A percentile compares a stretch with the other conserved stretches of the same genome.
These are phyloP conservation scores for Aegithalos caudatus DNA, from an alignment of 2,113 vertebrate genomes.

Conservation along the genomic window DNA sequence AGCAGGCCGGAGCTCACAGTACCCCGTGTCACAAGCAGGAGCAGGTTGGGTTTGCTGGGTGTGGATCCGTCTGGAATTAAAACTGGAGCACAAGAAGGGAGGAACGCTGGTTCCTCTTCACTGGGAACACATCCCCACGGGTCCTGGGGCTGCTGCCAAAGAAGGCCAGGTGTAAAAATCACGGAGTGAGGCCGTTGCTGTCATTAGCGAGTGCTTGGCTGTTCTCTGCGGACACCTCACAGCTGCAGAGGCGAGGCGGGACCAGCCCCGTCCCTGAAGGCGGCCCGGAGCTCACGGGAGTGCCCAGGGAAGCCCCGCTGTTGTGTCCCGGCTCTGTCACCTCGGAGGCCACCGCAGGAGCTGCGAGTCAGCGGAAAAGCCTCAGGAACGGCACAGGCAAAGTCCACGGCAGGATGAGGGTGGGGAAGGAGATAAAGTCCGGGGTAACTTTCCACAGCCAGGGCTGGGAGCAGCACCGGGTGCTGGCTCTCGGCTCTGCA, in stretches of 20 bases:
- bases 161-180: background rate
- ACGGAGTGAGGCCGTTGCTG: rapidly evolving
- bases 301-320: rapidly evolving
- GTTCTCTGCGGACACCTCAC: rapidly evolving
- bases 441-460: background rate
- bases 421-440: background rate
- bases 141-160: background rate
- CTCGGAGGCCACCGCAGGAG: rapidly evolving
- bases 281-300: rapidly evolving
- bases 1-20: rapidly evolving
- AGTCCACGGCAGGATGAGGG: rapidly evolving
- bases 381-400: rapidly evolving
- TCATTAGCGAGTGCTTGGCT: rapidly evolving
- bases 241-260: rapidly evolving
- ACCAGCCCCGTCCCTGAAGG: background rate
- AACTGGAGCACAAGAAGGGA: background rate
- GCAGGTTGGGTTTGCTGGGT: rapidly evolving
- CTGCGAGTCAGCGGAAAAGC: background rate
- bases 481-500: background rate
- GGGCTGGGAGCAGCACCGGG: background rate
- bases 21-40: rapidly evolving
- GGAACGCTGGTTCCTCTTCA: rapidly evolving
- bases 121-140: background rate
- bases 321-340: background rate
- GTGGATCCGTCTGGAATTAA: rapidly evolving